A percentile compares a stretch with the other conserved stretches of the same genome.
phyloP scores from a whole-genome alignment of 2,797 vertebrate species.

The Propithecus deckenii region DNA sequence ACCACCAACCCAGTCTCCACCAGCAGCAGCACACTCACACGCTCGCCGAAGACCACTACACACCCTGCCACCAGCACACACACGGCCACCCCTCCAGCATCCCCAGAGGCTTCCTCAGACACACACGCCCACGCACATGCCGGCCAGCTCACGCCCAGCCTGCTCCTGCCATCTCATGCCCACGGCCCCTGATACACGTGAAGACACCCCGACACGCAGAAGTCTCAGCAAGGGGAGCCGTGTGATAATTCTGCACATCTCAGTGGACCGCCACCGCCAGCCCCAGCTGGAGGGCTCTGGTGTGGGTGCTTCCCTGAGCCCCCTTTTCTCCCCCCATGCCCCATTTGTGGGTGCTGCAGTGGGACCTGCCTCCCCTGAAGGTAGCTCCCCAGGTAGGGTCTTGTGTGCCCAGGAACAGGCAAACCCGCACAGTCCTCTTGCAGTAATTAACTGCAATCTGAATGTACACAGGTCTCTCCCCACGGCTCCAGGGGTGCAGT shows the following conservation, averaged over 20 bases:
- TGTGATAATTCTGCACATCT: constrained; percentile 79
- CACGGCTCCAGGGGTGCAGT: accelerated
- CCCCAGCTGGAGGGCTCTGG: neutral
- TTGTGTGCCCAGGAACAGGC: neutral
- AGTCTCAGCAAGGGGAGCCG: constrained; percentile 76
- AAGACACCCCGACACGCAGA: constrained; percentile 78
- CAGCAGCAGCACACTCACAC: neutral
- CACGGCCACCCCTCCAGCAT: accelerated
- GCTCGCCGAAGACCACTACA: accelerated
- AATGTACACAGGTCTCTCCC: too few relatives aligned
- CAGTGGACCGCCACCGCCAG: constrained; percentile 61
- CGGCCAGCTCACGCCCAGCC: accelerated
- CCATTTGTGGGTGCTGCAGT: neutral
- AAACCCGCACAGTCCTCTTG: neutral
- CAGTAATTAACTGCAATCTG: too few relatives aligned
- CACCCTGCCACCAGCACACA: accelerated
- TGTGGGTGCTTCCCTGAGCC: too few relatives aligned
- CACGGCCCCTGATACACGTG: neutral
- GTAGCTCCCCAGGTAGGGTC: neutral
- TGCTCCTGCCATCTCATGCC: accelerated
- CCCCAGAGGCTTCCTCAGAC: neutral
- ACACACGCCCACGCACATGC: neutral
- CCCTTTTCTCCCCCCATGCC: too few relatives aligned
- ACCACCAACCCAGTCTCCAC: neutral
- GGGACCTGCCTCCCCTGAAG: neutral